A percentile compares a stretch with the other conserved stretches of the same genome.
Evolutionary conservation across 1,140 invertebrate species (phyloP).

Genomic region (Halesus radiatus): DNA sequence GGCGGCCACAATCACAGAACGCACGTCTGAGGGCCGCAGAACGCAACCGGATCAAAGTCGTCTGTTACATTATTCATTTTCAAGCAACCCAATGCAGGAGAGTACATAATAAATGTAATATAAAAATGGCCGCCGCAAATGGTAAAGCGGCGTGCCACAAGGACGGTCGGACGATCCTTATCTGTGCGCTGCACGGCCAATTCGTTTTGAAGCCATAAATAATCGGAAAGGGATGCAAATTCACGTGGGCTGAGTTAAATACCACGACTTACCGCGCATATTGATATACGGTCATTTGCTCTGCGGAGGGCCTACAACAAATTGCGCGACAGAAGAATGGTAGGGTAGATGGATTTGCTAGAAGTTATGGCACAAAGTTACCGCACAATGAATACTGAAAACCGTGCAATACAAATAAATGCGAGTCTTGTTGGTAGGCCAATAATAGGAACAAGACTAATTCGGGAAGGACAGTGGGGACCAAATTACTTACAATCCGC

Average conservation of each 20-base stretch:
- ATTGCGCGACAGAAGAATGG: constrained; percentile 9
- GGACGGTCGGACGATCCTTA: constrained; percentile 15
- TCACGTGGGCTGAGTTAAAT: constrained; percentile 29
- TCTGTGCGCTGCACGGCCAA: constrained; percentile 5
- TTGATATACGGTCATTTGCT: constrained; percentile 18
- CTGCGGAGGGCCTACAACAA: constrained; percentile 2
- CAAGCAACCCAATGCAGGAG: constrained; percentile 19
- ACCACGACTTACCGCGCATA: constrained; percentile 10
- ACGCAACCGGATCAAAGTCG: constrained; percentile 45
- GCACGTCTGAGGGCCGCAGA: constrained; percentile 20
- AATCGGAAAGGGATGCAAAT: constrained; percentile 41
- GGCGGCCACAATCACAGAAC: neutral
- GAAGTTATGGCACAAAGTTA: too few relatives aligned
- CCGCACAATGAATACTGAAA: neutral
- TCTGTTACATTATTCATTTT: constrained; percentile 52
- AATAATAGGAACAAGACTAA: too few relatives aligned
- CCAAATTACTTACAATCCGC: neutral
- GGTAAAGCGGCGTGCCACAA: constrained; percentile 28
- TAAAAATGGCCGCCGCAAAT: constrained; percentile 42
- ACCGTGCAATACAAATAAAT: neutral
- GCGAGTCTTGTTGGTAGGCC: too few relatives aligned
- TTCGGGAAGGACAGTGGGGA: neutral
- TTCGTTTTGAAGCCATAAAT: constrained; percentile 21
- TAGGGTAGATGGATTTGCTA: neutral
- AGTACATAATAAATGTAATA: constrained; percentile 12